Evolutionary conservation across 2,888 invertebrate species (phyloP).

Genomic region (Allygus modestus): DNA sequence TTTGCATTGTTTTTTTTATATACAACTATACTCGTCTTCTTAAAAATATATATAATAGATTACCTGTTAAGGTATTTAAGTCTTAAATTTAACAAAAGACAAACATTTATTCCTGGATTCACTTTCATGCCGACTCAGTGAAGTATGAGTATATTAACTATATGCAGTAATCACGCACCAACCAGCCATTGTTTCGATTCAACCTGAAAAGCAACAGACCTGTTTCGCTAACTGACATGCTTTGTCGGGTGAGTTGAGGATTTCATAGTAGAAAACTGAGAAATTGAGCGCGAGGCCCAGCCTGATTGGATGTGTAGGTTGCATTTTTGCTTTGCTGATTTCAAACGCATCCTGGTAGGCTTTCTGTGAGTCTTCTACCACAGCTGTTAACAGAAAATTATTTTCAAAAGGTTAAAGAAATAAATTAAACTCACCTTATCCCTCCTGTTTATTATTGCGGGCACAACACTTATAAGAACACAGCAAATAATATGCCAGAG

Average conservation of each 20-base stretch:
- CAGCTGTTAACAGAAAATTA: conserved; percentile 79
- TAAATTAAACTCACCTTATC: too few species aligned
- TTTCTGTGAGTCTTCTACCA: conserved; percentile 97
- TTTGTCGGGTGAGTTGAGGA: conserved; percentile 96
- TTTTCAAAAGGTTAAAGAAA: background rate
- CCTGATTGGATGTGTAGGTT: conserved; percentile 98
- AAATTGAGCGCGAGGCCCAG: conserved; percentile 98
- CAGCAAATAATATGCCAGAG: too few species aligned
- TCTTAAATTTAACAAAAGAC: background rate
- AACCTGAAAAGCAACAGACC: conserved; percentile 77
- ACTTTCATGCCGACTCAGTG: conserved; percentile 1
- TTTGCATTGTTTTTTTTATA: too few species aligned
- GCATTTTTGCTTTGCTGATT: conserved; percentile 98
- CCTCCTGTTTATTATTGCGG: too few species aligned
- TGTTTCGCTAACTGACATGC: conserved; percentile 96
- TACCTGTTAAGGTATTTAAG: too few species aligned
- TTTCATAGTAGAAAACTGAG: conserved; percentile 99
- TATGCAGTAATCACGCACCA: conserved; percentile 23
- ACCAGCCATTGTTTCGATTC: conserved; percentile 9
- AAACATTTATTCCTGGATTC: background rate
- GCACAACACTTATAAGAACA: too few species aligned
- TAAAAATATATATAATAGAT: too few species aligned
- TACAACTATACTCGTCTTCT: too few species aligned
- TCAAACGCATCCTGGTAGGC: conserved; percentile 98
- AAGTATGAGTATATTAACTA: background rate